A percentile compares a stretch with the other conserved stretches of the same genome.
Conservation (phyloP, 2,888 invertebrate species). For the Eilema sororculum region DNA sequence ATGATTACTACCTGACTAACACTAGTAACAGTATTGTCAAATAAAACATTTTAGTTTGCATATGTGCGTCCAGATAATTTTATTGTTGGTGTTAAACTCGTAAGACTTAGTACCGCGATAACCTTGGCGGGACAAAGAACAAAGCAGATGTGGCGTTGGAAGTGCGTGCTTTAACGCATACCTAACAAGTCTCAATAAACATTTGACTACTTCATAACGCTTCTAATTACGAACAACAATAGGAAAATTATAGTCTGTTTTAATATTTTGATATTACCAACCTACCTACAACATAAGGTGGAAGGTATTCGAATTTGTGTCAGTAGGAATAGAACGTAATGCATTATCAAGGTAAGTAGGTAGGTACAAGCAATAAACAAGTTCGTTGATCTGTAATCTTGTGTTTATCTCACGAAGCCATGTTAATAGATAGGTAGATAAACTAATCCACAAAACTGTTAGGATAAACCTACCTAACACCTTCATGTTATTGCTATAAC, state of each 20-base stretch:
- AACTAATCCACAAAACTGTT: neutral
- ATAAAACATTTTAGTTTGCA: neutral
- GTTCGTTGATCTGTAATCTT: constrained; percentile 8
- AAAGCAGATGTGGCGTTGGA: constrained; percentile 66
- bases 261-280: too few relatives aligned
- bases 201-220: constrained; percentile 27
- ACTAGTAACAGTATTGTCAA: neutral
- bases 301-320: neutral
- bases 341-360: neutral
- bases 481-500: neutral
- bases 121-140: constrained; percentile 68
- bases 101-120: constrained; percentile 42
- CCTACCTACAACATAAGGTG: neutral
- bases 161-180: constrained; percentile 50
- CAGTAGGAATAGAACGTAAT: neutral
- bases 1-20: neutral
- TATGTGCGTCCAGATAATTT: neutral
- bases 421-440: constrained; percentile 4
- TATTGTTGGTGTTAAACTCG: constrained; percentile 1
- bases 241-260: neutral
- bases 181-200: constrained; percentile 34
- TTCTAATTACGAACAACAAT: neutral
- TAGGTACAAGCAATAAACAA: neutral
- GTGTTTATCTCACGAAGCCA: neutral
- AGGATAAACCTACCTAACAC: neutral